Conservation (phyloP, 2,113 vertebrate species). For the Zapus hudsonius region DNA sequence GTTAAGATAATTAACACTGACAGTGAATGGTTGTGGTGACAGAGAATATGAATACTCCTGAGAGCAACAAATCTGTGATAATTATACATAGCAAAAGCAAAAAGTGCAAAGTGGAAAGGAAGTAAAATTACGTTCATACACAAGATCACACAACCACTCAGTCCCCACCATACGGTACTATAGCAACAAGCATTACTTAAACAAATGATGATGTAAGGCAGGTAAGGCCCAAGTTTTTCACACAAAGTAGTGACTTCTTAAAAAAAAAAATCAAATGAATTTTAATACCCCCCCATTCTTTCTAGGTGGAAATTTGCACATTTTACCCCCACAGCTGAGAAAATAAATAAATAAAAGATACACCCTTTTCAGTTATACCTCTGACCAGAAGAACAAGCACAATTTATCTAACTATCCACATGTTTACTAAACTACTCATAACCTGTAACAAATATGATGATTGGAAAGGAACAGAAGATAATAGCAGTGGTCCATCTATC, state of each 20-base stretch:
- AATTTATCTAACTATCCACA: slow-evolving; percentile 29
- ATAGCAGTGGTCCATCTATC: neutral
- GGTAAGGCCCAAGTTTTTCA: neutral
- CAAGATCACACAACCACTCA: neutral
- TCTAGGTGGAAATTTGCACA: slow-evolving; percentile 39
- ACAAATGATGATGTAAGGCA: neutral
- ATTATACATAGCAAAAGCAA: neutral
- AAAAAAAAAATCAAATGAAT: neutral
- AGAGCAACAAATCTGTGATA: neutral
- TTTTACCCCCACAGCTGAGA: neutral
- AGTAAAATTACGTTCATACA: neutral
- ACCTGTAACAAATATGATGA: slow-evolving; percentile 12
- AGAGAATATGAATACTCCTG: neutral
- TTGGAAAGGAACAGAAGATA: neutral
- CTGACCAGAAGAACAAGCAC: neutral
- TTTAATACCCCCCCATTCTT: slow-evolving; percentile 2
- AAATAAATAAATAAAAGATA: neutral
- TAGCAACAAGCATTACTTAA: neutral
- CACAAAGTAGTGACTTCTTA: neutral
- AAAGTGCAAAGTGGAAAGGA: neutral
- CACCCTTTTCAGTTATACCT: neutral
- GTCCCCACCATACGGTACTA: neutral
- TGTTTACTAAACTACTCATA: neutral
- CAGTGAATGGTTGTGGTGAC: neutral
- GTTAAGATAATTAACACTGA: neutral